Percentiles rank a stretch among this genome's conserved stretches.
Conservation (phyloP, 1,140 invertebrate genomes). For the Drosophila yakuba region DNA sequence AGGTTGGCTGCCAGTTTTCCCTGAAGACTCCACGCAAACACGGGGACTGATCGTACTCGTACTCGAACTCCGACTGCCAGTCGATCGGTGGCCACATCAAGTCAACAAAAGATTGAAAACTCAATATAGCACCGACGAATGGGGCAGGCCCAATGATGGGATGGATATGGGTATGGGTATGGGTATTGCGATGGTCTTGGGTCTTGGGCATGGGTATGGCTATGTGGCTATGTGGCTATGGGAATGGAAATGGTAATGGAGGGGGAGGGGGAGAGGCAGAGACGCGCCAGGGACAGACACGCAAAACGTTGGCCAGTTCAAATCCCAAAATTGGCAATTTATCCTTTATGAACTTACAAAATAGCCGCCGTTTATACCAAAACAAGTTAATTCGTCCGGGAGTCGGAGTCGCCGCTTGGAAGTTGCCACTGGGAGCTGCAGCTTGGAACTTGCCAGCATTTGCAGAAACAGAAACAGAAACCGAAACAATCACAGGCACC, state of each 20-base stretch:
- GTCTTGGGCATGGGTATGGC: not conserved
- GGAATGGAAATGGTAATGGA: conserved; percentile 12
- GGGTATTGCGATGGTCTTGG: conserved; percentile 5
- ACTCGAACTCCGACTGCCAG: conserved; percentile 30
- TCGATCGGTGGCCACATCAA: conserved; percentile 79
- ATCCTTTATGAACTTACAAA: conserved; percentile 84
- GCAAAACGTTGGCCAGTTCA: conserved; percentile 80
- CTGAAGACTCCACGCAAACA: conserved; percentile 65
- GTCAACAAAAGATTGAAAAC: conserved; percentile 84
- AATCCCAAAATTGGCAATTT: conserved; percentile 84
- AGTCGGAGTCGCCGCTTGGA: conserved; percentile 27
- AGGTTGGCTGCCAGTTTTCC: conserved; percentile 81
- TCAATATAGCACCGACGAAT: conserved; percentile 79
- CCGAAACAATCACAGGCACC: conserved; percentile 16
- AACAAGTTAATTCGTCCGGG: conserved; percentile 83
- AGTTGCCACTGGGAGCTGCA: conserved; percentile 15
- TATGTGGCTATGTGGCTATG: not conserved
- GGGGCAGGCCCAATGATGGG: conserved; percentile 36
- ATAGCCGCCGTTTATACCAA: conserved; percentile 84
- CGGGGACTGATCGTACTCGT: conserved; percentile 8
- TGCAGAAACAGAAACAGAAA: conserved; percentile 39
- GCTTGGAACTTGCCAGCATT: conserved; percentile 30
- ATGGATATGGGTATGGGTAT: conserved; percentile 54
- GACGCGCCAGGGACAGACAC: conserved; percentile 56
- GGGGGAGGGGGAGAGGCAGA: not conserved